Conservation (phyloP, 2,888 invertebrate species). For the Lutraria lutraria region DNA sequence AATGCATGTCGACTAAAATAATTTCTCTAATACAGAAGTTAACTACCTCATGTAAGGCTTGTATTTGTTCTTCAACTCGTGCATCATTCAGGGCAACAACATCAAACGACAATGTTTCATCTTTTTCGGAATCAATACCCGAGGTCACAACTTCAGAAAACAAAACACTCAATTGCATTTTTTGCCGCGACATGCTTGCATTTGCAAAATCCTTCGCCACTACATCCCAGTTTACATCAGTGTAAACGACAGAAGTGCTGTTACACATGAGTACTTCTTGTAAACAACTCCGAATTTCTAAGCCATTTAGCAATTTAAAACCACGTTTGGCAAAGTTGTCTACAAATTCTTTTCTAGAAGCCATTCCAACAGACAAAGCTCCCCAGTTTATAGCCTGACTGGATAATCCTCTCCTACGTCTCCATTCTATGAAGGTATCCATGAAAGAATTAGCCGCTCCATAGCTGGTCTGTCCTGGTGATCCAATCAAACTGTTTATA, state of each 20-base stretch:
- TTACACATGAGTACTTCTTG: slow-evolving; percentile 68
- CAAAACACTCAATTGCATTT: neutral
- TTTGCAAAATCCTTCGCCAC: slow-evolving; percentile 40
- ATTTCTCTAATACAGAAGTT: neutral
- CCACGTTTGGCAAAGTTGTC: slow-evolving; percentile 48
- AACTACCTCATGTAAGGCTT: neutral
- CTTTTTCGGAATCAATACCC: neutral
- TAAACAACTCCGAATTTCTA: slow-evolving; percentile 60
- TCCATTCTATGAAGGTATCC: slow-evolving; percentile 76
- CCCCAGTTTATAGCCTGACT: slow-evolving; percentile 81
- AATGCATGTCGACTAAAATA: neutral
- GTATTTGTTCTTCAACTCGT: neutral
- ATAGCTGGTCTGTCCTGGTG: slow-evolving; percentile 78
- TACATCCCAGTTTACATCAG: slow-evolving; percentile 65
- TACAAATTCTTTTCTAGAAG: slow-evolving; percentile 52
- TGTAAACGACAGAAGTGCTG: slow-evolving; percentile 61
- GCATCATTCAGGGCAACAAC: neutral
- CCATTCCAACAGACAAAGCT: slow-evolving; percentile 76
- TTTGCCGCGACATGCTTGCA: neutral
- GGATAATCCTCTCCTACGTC: slow-evolving; percentile 67
- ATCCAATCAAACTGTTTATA: slow-evolving; percentile 76
- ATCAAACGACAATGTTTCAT: neutral
- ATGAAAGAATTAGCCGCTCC: slow-evolving; percentile 79
- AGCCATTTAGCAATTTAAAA: slow-evolving; percentile 33
- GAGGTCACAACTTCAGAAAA: neutral